A percentile compares a stretch with the other conserved stretches of the same genome.
Evolutionary conservation across 2,888 invertebrate genomes (phyloP).

Genomic region (Drosophila falleni): DNA sequence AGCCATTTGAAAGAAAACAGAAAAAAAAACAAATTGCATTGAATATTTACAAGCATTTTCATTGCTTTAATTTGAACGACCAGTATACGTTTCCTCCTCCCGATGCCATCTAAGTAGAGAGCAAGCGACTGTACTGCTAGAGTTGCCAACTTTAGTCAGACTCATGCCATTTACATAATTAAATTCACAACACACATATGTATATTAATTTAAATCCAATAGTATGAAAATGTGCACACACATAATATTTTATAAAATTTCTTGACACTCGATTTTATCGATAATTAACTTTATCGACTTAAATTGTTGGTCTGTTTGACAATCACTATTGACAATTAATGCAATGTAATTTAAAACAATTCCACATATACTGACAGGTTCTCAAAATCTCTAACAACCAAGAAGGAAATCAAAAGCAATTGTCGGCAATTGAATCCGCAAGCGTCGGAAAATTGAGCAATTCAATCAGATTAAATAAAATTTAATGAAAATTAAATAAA

Average conservation of each 20-base stretch:
- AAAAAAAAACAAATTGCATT: slow-evolving; percentile 61
- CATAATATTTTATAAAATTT: slow-evolving; percentile 41
- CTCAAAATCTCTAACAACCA: too few relatives aligned
- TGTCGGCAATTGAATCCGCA: too few relatives aligned
- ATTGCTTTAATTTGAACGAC: slow-evolving; percentile 80
- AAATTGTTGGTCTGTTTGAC: too few relatives aligned
- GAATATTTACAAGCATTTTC: slow-evolving; percentile 83
- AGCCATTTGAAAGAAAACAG: slow-evolving; percentile 19
- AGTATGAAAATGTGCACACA: slow-evolving; percentile 30
- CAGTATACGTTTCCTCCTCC: slow-evolving; percentile 23
- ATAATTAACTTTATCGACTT: too few relatives aligned
- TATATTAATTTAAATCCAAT: slow-evolving; percentile 12
- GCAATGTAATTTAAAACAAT: too few relatives aligned
- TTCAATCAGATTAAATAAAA: too few relatives aligned
- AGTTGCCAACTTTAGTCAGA: slow-evolving; percentile 59
- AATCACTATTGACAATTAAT: too few relatives aligned
- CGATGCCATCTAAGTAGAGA: slow-evolving; percentile 32
- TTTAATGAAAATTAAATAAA: too few relatives aligned
- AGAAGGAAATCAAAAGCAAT: too few relatives aligned
- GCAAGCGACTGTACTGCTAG: slow-evolving; percentile 69
- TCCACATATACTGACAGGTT: too few relatives aligned
- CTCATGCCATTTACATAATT: slow-evolving; percentile 41
- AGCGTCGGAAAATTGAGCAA: too few relatives aligned
- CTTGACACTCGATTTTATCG: too few relatives aligned
- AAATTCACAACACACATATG: slow-evolving; percentile 11